These are phyloP conservation scores for Silurus glanis DNA, from an alignment of 2,113 vertebrate genomes.

Conservation along the genomic window DNA sequence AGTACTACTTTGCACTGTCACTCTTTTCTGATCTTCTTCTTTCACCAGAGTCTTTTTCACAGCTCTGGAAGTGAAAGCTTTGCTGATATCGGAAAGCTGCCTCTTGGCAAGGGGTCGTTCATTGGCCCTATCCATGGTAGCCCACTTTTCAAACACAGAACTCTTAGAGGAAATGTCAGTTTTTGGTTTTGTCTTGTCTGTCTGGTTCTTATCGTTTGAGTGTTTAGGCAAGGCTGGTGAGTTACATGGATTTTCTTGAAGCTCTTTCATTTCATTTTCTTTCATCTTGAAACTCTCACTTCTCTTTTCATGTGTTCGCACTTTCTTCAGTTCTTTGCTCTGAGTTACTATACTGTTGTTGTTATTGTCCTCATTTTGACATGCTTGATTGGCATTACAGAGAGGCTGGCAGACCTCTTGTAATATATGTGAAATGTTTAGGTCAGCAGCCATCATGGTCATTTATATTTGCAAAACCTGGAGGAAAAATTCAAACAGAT, in stretches of 20 bases:
- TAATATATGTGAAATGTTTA: neutral
- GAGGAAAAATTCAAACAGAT: neutral
- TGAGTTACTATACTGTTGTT: constrained; percentile 20
- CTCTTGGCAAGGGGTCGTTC: constrained; percentile 48
- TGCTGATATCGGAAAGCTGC: constrained; percentile 48
- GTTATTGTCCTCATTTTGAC: constrained; percentile 37
- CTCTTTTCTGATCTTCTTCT: constrained; percentile 13
- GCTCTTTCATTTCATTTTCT: neutral
- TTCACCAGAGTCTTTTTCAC: constrained; percentile 31
- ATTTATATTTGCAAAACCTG: neutral
- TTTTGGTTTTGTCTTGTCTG: neutral
- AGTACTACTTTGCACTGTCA: neutral
- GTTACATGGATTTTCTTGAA: constrained; percentile 1
- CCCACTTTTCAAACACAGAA: constrained; percentile 58
- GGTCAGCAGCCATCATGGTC: constrained; percentile 3
- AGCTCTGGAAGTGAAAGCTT: neutral
- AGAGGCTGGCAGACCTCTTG: neutral
- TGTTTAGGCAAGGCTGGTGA: constrained; percentile 5
- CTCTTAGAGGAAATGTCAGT: constrained; percentile 17
- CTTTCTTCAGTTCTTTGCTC: neutral
- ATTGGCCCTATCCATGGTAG: constrained; percentile 45
- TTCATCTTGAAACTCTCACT: neutral
- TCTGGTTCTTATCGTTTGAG: neutral
- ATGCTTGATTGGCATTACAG: neutral
- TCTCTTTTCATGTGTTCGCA: neutral